phyloP scores from a whole-genome alignment of 2,113 vertebrate genomes.

The Petromus typicus region DNA sequence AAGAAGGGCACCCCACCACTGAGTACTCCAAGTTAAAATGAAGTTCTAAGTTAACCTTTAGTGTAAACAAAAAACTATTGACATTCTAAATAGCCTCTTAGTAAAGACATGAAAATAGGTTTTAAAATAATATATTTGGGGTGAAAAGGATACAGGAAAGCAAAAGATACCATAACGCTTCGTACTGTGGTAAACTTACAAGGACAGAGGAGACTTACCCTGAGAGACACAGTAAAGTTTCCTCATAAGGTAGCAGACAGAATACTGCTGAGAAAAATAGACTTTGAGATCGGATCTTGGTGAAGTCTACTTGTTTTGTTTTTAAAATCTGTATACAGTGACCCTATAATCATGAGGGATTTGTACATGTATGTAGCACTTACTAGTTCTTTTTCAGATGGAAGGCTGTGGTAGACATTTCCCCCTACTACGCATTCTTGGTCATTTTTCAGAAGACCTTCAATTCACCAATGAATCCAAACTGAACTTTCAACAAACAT shows the following conservation, averaged over 20 bases:
- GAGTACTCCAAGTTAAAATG: constrained; percentile 19
- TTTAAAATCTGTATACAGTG: neutral
- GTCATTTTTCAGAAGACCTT: neutral
- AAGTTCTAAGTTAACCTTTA: constrained; percentile 45
- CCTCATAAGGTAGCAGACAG: neutral
- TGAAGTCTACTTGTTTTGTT: neutral
- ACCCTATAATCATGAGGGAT: neutral
- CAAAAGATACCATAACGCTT: neutral
- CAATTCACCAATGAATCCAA: neutral
- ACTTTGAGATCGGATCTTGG: neutral
- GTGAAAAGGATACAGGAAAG: neutral
- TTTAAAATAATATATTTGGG: constrained; percentile 41
- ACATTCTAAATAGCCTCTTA: constrained; percentile 44
- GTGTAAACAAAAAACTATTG: constrained; percentile 50
- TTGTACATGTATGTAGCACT: neutral
- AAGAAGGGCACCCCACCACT: neutral
- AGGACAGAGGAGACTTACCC: neutral
- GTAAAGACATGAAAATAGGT: neutral
- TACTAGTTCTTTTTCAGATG: neutral
- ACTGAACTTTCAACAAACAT: neutral
- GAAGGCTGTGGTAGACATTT: neutral
- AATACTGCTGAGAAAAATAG: neutral
- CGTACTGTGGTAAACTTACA: neutral
- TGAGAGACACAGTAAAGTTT: neutral
- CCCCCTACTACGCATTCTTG: neutral